phyloP scores from a whole-genome alignment of 2,888 invertebrate genomes.

The Melinaea menophilus region DNA sequence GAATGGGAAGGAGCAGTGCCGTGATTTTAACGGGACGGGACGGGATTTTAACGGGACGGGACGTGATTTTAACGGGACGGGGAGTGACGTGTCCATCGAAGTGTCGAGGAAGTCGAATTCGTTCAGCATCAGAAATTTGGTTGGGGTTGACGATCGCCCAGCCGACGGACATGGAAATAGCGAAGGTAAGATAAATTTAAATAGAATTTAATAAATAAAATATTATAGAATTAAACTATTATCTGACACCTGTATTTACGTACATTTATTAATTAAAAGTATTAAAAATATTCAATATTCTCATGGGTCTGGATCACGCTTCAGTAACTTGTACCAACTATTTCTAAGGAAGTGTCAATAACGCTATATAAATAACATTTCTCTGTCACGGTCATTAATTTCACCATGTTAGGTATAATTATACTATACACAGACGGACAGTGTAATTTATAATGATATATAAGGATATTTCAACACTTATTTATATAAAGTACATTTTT shows the following conservation, averaged over 20 bases:
- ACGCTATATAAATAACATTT: neutral
- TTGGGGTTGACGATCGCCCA: slow-evolving; percentile 58
- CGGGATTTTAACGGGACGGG: slow-evolving; percentile 55
- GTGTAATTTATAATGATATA: too few relatives aligned
- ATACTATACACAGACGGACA: too few relatives aligned
- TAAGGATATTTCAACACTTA: too few relatives aligned
- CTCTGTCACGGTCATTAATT: neutral
- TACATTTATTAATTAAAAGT: too few relatives aligned
- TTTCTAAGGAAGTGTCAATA: too few relatives aligned
- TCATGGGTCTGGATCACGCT: too few relatives aligned
- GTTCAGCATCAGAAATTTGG: slow-evolving; percentile 67
- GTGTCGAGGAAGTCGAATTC: slow-evolving; percentile 61
- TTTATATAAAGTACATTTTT: too few relatives aligned
- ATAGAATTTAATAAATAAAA: slow-evolving; percentile 4
- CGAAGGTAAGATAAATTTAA: slow-evolving; percentile 53
- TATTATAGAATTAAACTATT: neutral
- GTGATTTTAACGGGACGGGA: slow-evolving; percentile 55
- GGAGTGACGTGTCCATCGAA: slow-evolving; percentile 50
- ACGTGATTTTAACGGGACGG: slow-evolving; percentile 55
- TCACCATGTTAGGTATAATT: neutral
- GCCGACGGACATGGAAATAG: slow-evolving; percentile 55
- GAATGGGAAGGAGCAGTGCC: slow-evolving; percentile 55
- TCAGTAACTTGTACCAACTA: too few relatives aligned
- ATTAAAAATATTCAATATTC: too few relatives aligned
- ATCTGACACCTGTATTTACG: too few relatives aligned